Conservation (phyloP, 2,797 vertebrate species). For the Sphaeramia orbicularis region DNA sequence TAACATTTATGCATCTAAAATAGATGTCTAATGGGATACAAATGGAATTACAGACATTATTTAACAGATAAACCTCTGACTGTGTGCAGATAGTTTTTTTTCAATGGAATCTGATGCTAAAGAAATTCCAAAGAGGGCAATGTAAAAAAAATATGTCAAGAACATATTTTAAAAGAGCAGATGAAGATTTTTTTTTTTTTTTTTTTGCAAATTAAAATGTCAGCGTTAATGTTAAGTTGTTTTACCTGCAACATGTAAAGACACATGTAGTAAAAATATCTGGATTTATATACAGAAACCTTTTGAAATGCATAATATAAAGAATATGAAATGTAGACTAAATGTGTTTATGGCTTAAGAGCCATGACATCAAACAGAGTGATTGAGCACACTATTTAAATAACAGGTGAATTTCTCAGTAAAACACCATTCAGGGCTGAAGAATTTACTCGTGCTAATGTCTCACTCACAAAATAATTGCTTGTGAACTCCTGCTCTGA, state of each 20-base stretch:
- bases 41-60: background rate
- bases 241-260: background rate
- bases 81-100: background rate
- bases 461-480: background rate
- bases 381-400: background rate
- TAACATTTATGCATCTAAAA: conserved; percentile 8
- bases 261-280: background rate
- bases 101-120: background rate
- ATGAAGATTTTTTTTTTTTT: background rate
- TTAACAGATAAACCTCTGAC: background rate
- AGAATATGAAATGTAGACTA: conserved; percentile 1
- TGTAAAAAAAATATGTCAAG: background rate
- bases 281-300: background rate
- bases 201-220: background rate
- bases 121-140: background rate
- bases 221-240: background rate
- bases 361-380: background rate
- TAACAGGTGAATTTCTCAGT: background rate
- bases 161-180: background rate
- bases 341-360: conserved; percentile 1
- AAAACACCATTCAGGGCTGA: background rate
- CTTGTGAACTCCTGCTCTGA: background rate
- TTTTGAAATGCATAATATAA: background rate
- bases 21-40: background rate
- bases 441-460: background rate